Evolutionary conservation across 2,113 vertebrate species (phyloP).

Genomic region (Aramus guarauna): DNA sequence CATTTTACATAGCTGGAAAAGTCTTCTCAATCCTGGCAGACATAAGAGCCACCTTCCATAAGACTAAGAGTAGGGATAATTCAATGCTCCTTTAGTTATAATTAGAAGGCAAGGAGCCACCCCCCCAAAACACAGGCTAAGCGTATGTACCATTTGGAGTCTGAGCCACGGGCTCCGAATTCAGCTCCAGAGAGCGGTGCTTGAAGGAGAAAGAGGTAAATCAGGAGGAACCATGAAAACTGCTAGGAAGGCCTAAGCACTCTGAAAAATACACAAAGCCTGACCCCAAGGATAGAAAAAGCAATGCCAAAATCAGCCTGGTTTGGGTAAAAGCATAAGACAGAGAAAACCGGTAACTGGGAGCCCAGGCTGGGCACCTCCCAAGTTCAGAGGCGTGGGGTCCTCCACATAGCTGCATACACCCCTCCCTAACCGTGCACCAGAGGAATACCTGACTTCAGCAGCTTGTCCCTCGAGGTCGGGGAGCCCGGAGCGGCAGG

Average conservation of each 20-base stretch:
- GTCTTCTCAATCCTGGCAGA: not conserved
- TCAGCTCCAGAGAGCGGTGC: not conserved
- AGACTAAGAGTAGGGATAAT: not conserved
- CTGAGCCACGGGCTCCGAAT: not conserved
- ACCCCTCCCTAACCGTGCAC: too few relatives aligned
- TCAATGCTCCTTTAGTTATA: not conserved
- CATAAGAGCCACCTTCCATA: not conserved
- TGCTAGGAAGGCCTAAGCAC: not conserved
- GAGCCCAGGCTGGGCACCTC: not conserved
- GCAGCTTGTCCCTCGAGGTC: not conserved
- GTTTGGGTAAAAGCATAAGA: not conserved
- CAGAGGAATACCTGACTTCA: not conserved
- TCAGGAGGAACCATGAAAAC: not conserved
- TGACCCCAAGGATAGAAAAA: not conserved
- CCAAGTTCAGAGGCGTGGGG: not conserved
- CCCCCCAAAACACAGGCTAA: not conserved
- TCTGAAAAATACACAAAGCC: not conserved
- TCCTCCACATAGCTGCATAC: not conserved
- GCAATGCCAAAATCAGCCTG: not conserved
- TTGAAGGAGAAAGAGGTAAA: not conserved
- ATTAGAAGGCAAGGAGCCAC: not conserved
- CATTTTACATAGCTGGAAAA: not conserved
- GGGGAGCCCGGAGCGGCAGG: not conserved
- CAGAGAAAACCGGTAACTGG: not conserved
- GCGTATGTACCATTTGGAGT: not conserved